These are phyloP conservation scores for Alouatta caraya DNA, from an alignment of 2,797 vertebrate genomes.

Conservation along the genomic window DNA sequence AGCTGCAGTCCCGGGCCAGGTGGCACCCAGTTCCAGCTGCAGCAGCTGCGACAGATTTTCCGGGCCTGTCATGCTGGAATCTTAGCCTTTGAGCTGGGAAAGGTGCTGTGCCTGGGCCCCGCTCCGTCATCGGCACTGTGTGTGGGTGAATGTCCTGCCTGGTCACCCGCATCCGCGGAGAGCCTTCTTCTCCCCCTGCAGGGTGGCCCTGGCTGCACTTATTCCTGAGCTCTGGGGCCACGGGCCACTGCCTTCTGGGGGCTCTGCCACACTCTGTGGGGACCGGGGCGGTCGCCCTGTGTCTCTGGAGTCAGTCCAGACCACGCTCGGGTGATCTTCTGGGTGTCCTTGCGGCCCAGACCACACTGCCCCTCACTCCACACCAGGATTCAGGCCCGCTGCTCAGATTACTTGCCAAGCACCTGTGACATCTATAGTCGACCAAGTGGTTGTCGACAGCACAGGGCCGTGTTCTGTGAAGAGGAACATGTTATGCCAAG, in stretches of 20 bases:
- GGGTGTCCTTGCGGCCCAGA: no score
- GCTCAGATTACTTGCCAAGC: no score
- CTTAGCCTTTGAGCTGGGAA: background rate
- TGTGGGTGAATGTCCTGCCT: background rate
- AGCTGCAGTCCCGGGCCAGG: background rate
- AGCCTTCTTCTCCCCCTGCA: background rate
- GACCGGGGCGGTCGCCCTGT: background rate
- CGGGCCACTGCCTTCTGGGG: background rate
- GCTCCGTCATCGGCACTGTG: background rate
- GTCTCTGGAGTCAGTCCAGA: background rate
- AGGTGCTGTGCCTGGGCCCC: background rate
- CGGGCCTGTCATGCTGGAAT: background rate
- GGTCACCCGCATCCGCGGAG: rapidly evolving
- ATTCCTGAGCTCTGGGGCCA: background rate
- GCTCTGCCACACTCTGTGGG: background rate
- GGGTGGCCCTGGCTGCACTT: background rate
- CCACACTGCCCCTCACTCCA: no score
- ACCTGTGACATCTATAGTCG: no score
- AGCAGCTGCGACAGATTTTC: background rate
- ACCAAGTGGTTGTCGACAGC: no score
- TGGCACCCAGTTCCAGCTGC: background rate
- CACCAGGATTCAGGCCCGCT: background rate
- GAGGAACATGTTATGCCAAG: background rate
- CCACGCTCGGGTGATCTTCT: no score
- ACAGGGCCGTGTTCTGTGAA: no score